phyloP scores from a whole-genome alignment of 2,888 invertebrate genomes.

The Mayetiola destructor region DNA sequence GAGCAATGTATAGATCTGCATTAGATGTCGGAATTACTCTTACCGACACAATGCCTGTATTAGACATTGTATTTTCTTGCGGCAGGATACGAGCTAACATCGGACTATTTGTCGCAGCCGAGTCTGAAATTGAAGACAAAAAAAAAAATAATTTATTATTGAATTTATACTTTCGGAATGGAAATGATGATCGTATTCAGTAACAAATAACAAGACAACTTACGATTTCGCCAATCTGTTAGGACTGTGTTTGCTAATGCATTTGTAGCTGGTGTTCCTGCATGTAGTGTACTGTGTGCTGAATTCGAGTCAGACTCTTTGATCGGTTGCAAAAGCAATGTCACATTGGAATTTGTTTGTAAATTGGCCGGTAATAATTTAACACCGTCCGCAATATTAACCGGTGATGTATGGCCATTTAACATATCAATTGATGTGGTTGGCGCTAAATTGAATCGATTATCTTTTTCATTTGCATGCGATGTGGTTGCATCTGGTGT shows the following conservation, averaged over 20 bases:
- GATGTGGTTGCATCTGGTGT: constrained; percentile 77
- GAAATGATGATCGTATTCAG: not conserved
- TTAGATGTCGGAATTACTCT: not conserved
- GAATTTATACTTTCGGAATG: not conserved
- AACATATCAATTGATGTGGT: constrained; percentile 22
- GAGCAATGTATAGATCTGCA: too few species aligned
- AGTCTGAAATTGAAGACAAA: not conserved
- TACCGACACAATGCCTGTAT: not conserved
- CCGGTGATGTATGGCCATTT: constrained; percentile 18
- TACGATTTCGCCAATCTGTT: constrained; percentile 28
- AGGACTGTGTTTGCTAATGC: constrained; percentile 67
- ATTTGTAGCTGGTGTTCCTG: constrained; percentile 57
- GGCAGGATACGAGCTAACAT: not conserved
- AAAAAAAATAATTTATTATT: not conserved
- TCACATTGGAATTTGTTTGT: constrained; percentile 43
- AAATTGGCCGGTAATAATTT: constrained; percentile 52
- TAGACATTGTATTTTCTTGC: not conserved
- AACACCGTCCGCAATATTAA: constrained; percentile 41
- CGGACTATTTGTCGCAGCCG: constrained; percentile 10
- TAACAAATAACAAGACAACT: not conserved
- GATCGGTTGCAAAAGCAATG: constrained; percentile 64
- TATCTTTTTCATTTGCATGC: constrained; percentile 58
- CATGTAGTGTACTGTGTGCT: constrained; percentile 56
- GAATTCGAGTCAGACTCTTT: constrained; percentile 68
- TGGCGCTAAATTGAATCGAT: constrained; percentile 38